A percentile compares a stretch with the other conserved stretches of the same genome.
Evolutionary conservation across 2,888 invertebrate species (phyloP).

Genomic region (Danaus chrysippus): DNA sequence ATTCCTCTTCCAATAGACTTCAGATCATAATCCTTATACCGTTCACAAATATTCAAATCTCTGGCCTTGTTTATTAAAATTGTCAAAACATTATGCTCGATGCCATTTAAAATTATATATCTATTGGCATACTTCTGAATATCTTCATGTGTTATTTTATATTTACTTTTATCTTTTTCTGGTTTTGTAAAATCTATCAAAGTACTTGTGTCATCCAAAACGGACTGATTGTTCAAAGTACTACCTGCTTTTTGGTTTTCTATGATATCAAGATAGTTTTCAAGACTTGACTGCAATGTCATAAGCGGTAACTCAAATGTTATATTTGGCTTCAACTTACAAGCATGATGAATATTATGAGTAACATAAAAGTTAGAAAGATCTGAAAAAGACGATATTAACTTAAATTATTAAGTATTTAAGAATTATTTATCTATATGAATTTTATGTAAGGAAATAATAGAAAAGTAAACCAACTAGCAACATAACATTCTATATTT

Average conservation of each 20-base stretch:
- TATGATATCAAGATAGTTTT: slow-evolving; percentile 43
- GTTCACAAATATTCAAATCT: slow-evolving; percentile 50
- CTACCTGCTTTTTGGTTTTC: slow-evolving; percentile 16
- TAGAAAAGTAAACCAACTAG: slow-evolving; percentile 39
- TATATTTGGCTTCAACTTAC: slow-evolving; percentile 44
- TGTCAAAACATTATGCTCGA: slow-evolving; percentile 46
- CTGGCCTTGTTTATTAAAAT: slow-evolving; percentile 49
- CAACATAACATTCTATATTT: slow-evolving; percentile 42
- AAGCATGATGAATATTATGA: slow-evolving; percentile 46
- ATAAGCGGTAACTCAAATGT: slow-evolving; percentile 37
- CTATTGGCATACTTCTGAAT: slow-evolving; percentile 48
- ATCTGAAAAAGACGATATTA: slow-evolving; percentile 35
- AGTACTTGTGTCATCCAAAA: slow-evolving; percentile 40
- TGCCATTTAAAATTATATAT: slow-evolving; percentile 37
- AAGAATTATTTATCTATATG: background rate
- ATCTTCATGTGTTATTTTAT: slow-evolving; percentile 43
- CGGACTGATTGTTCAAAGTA: background rate
- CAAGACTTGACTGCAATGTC: slow-evolving; percentile 32
- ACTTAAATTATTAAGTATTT: background rate
- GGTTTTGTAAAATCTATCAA: slow-evolving; percentile 32
- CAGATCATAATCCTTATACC: slow-evolving; percentile 44
- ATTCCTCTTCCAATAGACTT: slow-evolving; percentile 52
- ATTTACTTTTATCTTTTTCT: slow-evolving; percentile 27
- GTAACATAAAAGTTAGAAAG: slow-evolving; percentile 40
- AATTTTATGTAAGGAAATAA: background rate